phyloP scores from a whole-genome alignment of 2,888 invertebrate species.

The Flexamia atlantica region DNA sequence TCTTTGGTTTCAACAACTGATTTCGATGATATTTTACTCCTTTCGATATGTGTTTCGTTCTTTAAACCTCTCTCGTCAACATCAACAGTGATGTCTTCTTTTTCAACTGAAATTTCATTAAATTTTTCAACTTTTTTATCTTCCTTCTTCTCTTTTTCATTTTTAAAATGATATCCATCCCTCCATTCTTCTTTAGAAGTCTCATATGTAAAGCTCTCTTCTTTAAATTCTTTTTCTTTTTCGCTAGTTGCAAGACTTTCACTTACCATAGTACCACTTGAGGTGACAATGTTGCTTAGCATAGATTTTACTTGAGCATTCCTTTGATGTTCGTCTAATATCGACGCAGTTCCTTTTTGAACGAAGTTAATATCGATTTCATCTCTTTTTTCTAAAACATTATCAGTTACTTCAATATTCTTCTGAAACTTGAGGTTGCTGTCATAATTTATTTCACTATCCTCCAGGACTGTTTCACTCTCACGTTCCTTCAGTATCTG shows the following conservation, averaged over 20 bases:
- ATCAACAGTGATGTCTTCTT: not conserved
- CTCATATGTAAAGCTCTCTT: slow-evolving; percentile 51
- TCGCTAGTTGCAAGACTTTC: slow-evolving; percentile 16
- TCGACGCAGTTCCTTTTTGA: slow-evolving; percentile 62
- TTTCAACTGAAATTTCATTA: slow-evolving; percentile 2
- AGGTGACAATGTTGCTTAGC: slow-evolving; percentile 13
- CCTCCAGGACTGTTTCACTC: slow-evolving; percentile 68
- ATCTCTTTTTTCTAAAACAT: slow-evolving; percentile 67
- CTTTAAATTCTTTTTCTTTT: not conserved
- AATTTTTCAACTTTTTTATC: slow-evolving; percentile 33
- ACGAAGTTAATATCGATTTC: slow-evolving; percentile 61
- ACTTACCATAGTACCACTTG: slow-evolving; percentile 6
- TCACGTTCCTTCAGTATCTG: slow-evolving; percentile 69
- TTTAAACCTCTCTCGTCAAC: not conserved
- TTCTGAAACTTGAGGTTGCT: slow-evolving; percentile 66
- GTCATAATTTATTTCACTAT: slow-evolving; percentile 67
- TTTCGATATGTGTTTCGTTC: not conserved
- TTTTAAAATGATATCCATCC: slow-evolving; percentile 25
- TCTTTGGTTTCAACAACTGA: not conserved
- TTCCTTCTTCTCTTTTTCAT: slow-evolving; percentile 17
- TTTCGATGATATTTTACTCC: not conserved
- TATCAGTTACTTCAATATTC: slow-evolving; percentile 70
- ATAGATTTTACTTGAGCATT: not conserved
- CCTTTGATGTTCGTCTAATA: slow-evolving; percentile 63
- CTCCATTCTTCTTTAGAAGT: not conserved